Percentiles rank a stretch among this genome's conserved stretches.
These are phyloP conservation scores for Drosophila gaucha DNA, from an alignment of 2,888 invertebrate genomes.

Conservation along the genomic window DNA sequence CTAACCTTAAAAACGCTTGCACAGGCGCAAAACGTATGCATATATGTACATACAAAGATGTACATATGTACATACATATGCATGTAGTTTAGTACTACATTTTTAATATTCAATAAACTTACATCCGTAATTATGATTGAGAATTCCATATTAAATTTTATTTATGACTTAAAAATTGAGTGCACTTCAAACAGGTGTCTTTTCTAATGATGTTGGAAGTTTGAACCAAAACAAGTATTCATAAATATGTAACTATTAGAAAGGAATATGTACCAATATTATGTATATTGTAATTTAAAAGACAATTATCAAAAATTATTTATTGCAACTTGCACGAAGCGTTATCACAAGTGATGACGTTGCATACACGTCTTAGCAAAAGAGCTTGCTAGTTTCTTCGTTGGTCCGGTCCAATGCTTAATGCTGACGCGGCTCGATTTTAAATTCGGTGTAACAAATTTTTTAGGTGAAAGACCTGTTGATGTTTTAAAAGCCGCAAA, in stretches of 20 bases:
- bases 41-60: background rate
- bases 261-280: too few species aligned
- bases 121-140: background rate
- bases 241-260: background rate
- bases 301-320: slow-evolving; percentile 23
- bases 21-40: slow-evolving; percentile 38
- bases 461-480: slow-evolving; percentile 65
- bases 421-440: slow-evolving; percentile 55
- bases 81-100: background rate
- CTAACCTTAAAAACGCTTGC: slow-evolving; percentile 65
- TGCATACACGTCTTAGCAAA: slow-evolving; percentile 28
- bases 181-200: background rate
- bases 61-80: background rate
- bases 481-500: slow-evolving; percentile 45
- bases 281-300: too few species aligned
- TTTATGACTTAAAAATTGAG: background rate
- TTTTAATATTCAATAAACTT: background rate
- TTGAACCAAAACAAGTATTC: too few species aligned
- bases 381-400: slow-evolving; percentile 10
- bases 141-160: background rate
- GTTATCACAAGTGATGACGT: slow-evolving; percentile 41
- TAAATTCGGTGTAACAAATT: slow-evolving; percentile 40
- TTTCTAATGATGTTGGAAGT: background rate
- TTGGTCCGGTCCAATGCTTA: slow-evolving; percentile 34
- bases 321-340: slow-evolving; percentile 24